phyloP scores from a whole-genome alignment of 2,888 invertebrate genomes.

The Tenthredo livida region DNA sequence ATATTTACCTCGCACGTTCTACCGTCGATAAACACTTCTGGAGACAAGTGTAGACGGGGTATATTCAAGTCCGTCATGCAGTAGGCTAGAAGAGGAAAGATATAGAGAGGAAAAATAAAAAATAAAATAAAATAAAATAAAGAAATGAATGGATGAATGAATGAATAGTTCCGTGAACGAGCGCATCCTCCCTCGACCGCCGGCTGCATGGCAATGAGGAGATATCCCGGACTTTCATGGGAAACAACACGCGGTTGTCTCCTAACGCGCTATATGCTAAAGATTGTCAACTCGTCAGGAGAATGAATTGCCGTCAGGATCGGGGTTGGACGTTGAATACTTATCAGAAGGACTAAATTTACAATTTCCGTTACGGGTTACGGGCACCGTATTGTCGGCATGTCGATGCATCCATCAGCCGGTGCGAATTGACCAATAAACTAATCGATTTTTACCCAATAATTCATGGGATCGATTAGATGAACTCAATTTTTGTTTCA shows the following conservation, averaged over 20 bases:
- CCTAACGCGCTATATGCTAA: constrained; percentile 47
- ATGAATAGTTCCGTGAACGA: constrained; percentile 68
- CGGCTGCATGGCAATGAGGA: constrained; percentile 67
- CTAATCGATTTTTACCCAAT: background rate
- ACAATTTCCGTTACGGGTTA: constrained; percentile 49
- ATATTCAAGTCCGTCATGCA: background rate
- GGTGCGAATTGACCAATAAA: constrained; percentile 18
- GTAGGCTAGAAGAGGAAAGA: constrained; percentile 48
- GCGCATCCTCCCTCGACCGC: constrained; percentile 68
- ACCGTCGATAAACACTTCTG: constrained; percentile 52
- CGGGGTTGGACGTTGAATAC: constrained; percentile 53
- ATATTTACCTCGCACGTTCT: constrained; percentile 62
- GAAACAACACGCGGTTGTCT: constrained; percentile 51
- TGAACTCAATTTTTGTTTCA: background rate
- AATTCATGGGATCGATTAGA: background rate
- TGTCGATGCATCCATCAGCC: constrained; percentile 46
- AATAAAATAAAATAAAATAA: constrained; percentile 43
- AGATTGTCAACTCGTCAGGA: constrained; percentile 52
- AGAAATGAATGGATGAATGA: constrained; percentile 40
- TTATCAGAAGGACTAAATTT: constrained; percentile 50
- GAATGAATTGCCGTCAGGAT: constrained; percentile 43
- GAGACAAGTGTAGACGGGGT: constrained; percentile 43
- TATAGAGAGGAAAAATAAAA: constrained; percentile 1
- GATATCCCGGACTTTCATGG: constrained; percentile 51
- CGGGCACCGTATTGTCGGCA: constrained; percentile 54